A percentile compares a stretch with the other conserved stretches of the same genome.
Conservation (phyloP, 2,888 invertebrate species). For the Epistrophe eligans region DNA sequence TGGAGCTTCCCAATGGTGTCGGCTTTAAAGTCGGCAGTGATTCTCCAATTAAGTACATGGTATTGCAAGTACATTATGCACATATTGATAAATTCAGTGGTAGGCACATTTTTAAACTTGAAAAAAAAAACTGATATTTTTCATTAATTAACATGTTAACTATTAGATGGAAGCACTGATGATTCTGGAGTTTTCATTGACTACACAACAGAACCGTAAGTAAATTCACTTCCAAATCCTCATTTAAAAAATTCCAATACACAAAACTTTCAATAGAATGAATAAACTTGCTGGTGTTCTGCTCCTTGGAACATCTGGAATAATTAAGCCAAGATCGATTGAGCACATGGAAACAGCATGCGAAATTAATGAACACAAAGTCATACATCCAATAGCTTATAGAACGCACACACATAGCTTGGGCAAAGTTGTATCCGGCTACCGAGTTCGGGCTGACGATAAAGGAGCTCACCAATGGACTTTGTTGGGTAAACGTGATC, state of each 20-base stretch:
- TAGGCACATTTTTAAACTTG: slow-evolving; percentile 78
- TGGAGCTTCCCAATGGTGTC: slow-evolving; percentile 92
- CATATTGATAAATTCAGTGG: slow-evolving; percentile 87
- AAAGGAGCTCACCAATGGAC: slow-evolving; percentile 89
- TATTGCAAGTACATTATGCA: slow-evolving; percentile 96
- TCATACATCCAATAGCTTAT: slow-evolving; percentile 97
- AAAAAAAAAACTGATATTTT: not conserved
- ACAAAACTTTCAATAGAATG: slow-evolving; percentile 85
- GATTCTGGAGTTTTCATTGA: slow-evolving; percentile 93
- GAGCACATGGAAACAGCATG: slow-evolving; percentile 97
- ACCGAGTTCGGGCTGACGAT: slow-evolving; percentile 87
- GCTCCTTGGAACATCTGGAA: slow-evolving; percentile 94
- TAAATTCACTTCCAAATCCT: slow-evolving; percentile 63
- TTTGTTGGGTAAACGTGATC: slow-evolving; percentile 93
- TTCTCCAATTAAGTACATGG: slow-evolving; percentile 93
- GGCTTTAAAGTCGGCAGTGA: slow-evolving; percentile 96
- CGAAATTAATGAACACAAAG: slow-evolving; percentile 90
- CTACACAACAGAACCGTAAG: slow-evolving; percentile 90
- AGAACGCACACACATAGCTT: slow-evolving; percentile 96
- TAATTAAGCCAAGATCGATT: slow-evolving; percentile 87
- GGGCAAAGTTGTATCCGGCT: slow-evolving; percentile 94
- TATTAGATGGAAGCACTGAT: slow-evolving; percentile 91
- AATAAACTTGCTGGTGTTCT: slow-evolving; percentile 96
- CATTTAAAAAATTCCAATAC: not conserved
- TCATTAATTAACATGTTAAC: not conserved